A percentile compares a stretch with the other conserved stretches of the same genome.
Evolutionary conservation across 1,140 invertebrate species (phyloP).

Genomic region (Ceratina australensis): DNA sequence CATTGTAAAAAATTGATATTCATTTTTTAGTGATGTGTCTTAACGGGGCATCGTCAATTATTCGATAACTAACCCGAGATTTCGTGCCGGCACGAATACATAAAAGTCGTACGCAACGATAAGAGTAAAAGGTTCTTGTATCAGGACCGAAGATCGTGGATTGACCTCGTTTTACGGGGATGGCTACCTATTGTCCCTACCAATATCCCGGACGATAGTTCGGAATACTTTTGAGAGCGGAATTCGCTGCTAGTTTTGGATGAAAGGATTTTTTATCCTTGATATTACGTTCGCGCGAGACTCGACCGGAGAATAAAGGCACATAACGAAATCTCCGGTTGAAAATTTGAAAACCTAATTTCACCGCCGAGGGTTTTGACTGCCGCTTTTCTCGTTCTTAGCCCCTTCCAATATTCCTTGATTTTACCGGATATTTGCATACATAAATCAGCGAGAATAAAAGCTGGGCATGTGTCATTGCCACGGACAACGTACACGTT

Average conservation of each 20-base stretch:
- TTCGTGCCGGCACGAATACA: neutral
- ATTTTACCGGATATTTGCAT: conserved; percentile 28
- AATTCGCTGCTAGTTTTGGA: neutral
- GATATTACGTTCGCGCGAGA: neutral
- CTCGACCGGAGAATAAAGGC: neutral
- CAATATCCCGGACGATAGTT: conserved; percentile 10
- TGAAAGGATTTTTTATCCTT: neutral
- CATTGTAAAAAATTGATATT: too few species aligned
- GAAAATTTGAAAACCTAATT: conserved; percentile 45
- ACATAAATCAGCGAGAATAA: conserved; percentile 1
- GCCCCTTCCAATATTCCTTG: neutral
- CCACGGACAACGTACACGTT: neutral
- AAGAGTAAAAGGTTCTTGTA: neutral
- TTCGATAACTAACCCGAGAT: neutral
- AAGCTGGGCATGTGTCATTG: neutral
- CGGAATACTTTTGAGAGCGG: neutral
- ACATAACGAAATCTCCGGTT: neutral
- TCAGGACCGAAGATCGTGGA: neutral
- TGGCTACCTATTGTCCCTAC: conserved; percentile 7
- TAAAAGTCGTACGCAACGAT: neutral
- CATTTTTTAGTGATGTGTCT: too few species aligned
- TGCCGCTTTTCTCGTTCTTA: neutral
- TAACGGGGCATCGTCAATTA: neutral
- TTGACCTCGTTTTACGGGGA: neutral
- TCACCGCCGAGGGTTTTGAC: conserved; percentile 14